Evolutionary conservation across 2,888 invertebrate species (phyloP), one percentile per base, ranked within the genome.

Genomic region (Platynereis dumerilii): DNA sequence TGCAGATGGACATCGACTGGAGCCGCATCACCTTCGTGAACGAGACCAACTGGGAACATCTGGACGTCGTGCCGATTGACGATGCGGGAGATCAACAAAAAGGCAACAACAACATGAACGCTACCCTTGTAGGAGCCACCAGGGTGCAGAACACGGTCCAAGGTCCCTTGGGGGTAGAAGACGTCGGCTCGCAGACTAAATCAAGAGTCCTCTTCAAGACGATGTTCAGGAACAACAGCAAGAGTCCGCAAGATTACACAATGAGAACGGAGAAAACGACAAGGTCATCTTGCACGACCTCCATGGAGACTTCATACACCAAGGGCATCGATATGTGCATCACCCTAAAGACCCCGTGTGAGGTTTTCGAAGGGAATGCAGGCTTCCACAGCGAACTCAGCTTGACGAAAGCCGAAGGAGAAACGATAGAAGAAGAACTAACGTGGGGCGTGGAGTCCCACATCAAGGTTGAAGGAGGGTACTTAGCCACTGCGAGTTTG

Each of bases 381-480:
- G 82, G 82, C 0, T 84, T 83, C 73, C 78, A 79, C 56, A 77
- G 80, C 60, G 84, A 85, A 67, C 75, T 80, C 69, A 76, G 78
- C 53, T 77, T 85, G 69, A 81, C 79, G 64, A 78, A 78, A 34
- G 73, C 77, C 28, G 76, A 73, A 44, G 83, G 84, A 53, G 81
- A 84, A 70, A 76, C 74, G 28, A 76, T 81, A 48, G 76, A 75
- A 54, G 82, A 84, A 60, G 75, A 75, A 48, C 69, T 84, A 44
- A 73, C 74, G 5, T 84, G 84, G 84, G 80, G 80, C 24, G 82
- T 84, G 7, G 83, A 84, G 69, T 77, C 76, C 58, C 78, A 77
- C 61, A 81, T 84, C 15, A 54, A 48, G 15, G 69, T 75, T 45
- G 48, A 69, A 20, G 69, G 77, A 7, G 74, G 75, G 22, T 76